A percentile compares a stretch with the other conserved stretches of the same genome.
Conservation (phyloP, 2,797 vertebrate genomes). For the Malurus splendens region DNA sequence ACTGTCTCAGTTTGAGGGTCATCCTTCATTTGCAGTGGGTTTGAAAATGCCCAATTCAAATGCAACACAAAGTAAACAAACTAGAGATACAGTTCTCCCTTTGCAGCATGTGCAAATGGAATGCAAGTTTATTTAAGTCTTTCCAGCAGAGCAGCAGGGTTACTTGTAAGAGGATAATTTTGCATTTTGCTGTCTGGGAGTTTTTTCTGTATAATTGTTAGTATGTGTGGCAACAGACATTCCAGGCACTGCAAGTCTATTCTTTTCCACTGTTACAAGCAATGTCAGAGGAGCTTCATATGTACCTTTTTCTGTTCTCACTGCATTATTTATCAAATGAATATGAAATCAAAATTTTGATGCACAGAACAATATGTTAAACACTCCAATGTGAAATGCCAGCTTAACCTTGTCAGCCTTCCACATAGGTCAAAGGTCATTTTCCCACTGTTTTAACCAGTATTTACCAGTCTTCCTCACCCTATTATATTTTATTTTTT, state of each 20-base stretch:
- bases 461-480: background rate
- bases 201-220: slow-evolving; percentile 41
- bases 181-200: slow-evolving; percentile 38
- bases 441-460: background rate
- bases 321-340: slow-evolving; percentile 62
- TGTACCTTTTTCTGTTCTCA: slow-evolving; percentile 48
- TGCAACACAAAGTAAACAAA: background rate
- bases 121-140: slow-evolving; percentile 31
- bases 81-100: background rate
- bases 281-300: slow-evolving; percentile 37
- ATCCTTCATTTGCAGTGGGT: background rate
- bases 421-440: background rate
- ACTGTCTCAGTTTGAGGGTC: background rate
- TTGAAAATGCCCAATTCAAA: background rate
- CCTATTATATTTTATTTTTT: background rate
- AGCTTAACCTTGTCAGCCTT: background rate
- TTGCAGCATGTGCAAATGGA: slow-evolving; percentile 17
- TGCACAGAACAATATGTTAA: slow-evolving; percentile 36
- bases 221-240: slow-evolving; percentile 29
- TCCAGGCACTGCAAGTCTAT: background rate
- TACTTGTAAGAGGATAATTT: slow-evolving; percentile 29
- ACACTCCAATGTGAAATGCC: background rate
- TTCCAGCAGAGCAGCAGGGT: background rate
- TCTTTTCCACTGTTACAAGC: slow-evolving; percentile 22
- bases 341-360: slow-evolving; percentile 42